Base-by-base conservation (phyloP, 2,113 vertebrate species). In the Melanerpes formicivorus region DNA sequence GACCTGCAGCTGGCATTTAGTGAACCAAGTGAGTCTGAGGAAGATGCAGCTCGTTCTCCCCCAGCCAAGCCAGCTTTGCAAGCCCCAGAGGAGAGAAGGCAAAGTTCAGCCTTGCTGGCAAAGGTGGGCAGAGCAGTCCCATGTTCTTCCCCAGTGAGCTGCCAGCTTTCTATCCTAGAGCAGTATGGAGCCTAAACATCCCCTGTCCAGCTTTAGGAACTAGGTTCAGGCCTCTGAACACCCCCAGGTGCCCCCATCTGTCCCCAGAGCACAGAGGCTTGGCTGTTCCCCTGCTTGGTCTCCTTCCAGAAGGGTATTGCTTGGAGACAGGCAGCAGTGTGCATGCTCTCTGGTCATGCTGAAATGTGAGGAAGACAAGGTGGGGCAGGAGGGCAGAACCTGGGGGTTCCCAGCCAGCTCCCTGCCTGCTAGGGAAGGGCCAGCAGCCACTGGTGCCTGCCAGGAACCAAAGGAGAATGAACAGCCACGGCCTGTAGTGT, bases 311-410 rank as follows among this genome's bases (percentile, higher is more conserved):
- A 79, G 75, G 58, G 65, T 93, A 94, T 95, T 95, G 96, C 96
- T 96, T 65, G 77, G 84, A 63, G 75, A 72, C 56, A 63, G 8
- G 6, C 42, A 66, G 63, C 2, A 0, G 3, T 16, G 60, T 16
- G 56, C 1, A 0, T 32, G 65, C 65, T 75, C 90, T 83, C 76
- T 64, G 69, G 32, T 72, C 56, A 52, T 34, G 65, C 56, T 77
- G 89, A 71, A 54, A 74, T 10, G 29, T 32, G 42, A 94, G 95
- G 95, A 96, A 95, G 91, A 96, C 90, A 4, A 71, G 44, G n/a
- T 55, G n/a, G 54, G 80, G 76, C 58, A 42, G 29, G 67, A 83
- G 62, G 65, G 44, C 58, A 92, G 89, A 79, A 75, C 30, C 1
- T 30, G n/a, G 22, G 42, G 74, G 10, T 7, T 70, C 77, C 80